Percentiles rank a stretch among this genome's conserved stretches.
Conservation (phyloP, 1,140 invertebrate species). For the Platorchestia sp. region DNA sequence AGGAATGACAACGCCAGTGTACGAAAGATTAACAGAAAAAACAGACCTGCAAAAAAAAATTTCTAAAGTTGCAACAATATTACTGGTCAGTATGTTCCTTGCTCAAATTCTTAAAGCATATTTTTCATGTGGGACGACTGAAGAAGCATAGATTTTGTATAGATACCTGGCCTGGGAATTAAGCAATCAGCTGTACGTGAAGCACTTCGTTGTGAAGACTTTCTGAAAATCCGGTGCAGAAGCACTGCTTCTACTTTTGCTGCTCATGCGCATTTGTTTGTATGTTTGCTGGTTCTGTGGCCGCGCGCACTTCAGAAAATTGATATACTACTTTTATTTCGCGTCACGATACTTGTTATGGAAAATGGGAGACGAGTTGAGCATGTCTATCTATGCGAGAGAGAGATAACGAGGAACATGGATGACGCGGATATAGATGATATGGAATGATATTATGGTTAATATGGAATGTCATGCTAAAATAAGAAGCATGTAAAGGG, state of each 20-base stretch:
- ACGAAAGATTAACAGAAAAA: no score
- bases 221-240: not conserved
- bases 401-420: not conserved
- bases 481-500: not conserved
- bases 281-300: no score
- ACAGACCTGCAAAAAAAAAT: no score
- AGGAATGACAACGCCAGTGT: no score
- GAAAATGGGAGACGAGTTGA: not conserved
- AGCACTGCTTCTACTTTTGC: not conserved
- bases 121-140: not conserved
- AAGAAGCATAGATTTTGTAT: not conserved
- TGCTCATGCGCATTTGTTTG: not conserved
- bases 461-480: not conserved
- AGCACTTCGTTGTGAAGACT: not conserved
- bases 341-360: not conserved
- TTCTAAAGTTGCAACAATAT: not conserved
- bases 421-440: not conserved
- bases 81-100: not conserved
- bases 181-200: not conserved
- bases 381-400: not conserved
- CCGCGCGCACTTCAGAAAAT: not conserved
- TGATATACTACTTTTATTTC: not conserved
- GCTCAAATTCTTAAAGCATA: not conserved
- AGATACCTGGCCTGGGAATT: not conserved
- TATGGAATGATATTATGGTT: not conserved